A percentile compares a stretch with the other conserved stretches of the same genome.
Evolutionary conservation across 2,797 vertebrate genomes (phyloP).

Genomic region (Sebastiscus albofasciatus): DNA sequence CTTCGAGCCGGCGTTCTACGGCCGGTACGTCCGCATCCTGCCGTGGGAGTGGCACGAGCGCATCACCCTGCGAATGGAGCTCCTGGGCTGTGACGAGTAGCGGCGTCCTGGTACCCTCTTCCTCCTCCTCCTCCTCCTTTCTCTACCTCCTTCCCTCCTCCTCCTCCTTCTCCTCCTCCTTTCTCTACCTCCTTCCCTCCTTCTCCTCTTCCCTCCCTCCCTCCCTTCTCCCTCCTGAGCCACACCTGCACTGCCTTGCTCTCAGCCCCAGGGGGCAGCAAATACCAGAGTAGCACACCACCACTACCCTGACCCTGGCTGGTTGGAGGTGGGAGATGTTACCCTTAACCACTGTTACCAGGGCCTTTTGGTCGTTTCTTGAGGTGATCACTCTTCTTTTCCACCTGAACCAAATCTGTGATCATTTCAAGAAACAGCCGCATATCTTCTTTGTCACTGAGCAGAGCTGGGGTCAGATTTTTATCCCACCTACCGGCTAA

Average conservation of each 20-base stretch:
- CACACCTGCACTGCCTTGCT: conserved; percentile 81
- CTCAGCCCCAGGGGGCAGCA: conserved; percentile 77
- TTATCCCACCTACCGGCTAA: background rate
- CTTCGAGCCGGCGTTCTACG: conserved; percentile 86
- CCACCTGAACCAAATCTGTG: conserved; percentile 38
- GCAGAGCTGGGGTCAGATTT: conserved; percentile 1
- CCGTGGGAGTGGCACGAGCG: conserved; percentile 95
- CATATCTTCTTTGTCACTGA: background rate
- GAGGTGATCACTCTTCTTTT: conserved; percentile 16
- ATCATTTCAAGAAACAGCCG: conserved; percentile 1
- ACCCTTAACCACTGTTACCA: conserved; percentile 39
- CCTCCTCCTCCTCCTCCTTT: background rate
- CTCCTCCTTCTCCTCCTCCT: background rate
- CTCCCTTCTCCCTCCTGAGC: conserved; percentile 46
- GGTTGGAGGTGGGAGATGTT: conserved; percentile 38
- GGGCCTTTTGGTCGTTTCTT: background rate
- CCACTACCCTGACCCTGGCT: conserved; percentile 26
- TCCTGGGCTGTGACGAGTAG: conserved; percentile 92
- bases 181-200: background rate
- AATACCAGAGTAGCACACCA: conserved; percentile 61
- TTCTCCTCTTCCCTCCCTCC: background rate
- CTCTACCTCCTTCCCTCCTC: background rate
- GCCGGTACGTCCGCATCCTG: conserved; percentile 89
- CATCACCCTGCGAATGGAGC: conserved; percentile 95
- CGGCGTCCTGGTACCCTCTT: background rate